phyloP scores from a whole-genome alignment of 1,140 invertebrate species.

The Pseudobourletiella spinata region DNA sequence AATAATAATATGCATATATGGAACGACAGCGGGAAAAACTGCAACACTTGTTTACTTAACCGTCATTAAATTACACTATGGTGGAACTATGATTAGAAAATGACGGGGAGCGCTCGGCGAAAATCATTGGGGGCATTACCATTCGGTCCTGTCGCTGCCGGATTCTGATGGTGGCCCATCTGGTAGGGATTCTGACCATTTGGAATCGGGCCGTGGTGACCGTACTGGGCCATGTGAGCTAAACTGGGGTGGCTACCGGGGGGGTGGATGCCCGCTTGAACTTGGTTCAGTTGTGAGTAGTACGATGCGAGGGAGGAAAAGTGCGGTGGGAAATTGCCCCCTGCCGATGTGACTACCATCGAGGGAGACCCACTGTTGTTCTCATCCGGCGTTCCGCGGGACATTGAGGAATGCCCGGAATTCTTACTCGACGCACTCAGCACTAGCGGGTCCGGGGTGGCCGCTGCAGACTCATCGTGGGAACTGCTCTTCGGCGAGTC shows the following conservation, averaged over 20 bases:
- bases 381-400: constrained; percentile 22
- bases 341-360: constrained; percentile 20
- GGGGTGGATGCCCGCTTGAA: constrained; percentile 26
- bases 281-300: constrained; percentile 34
- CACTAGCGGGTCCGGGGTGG: constrained; percentile 28
- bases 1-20: too few species aligned
- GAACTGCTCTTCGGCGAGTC: constrained; percentile 36
- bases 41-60: too few species aligned
- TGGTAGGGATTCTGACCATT: constrained; percentile 33
- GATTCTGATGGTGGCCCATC: constrained; percentile 30
- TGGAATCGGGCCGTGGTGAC: constrained; percentile 27
- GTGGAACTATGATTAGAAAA: constrained; percentile 29
- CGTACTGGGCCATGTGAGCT: constrained; percentile 33
- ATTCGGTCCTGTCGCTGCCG: constrained; percentile 6
- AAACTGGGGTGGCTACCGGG: constrained; percentile 22
- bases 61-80: too few species aligned
- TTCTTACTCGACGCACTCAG: constrained; percentile 7
- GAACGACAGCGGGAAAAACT: too few species aligned
- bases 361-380: constrained; percentile 20
- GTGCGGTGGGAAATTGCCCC: constrained; percentile 27
- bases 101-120: constrained; percentile 32
- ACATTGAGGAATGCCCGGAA: constrained; percentile 9
- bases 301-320: constrained; percentile 31
- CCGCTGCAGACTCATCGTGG: constrained; percentile 32
- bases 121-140: constrained; percentile 26